Evolutionary conservation across 2,113 vertebrate species (phyloP).

Genomic region (Pygathrix nemaeus): DNA sequence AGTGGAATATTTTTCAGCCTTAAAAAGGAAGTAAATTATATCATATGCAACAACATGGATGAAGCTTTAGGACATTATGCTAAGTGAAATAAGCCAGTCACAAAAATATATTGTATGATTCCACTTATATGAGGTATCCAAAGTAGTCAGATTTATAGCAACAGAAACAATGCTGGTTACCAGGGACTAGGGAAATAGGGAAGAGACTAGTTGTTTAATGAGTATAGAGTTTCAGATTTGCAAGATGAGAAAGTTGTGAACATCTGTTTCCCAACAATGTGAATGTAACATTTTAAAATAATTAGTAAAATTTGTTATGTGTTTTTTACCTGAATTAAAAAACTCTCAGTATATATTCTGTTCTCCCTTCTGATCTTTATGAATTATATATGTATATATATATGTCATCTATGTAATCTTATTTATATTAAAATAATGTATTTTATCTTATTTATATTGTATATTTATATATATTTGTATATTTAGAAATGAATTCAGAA

Average conservation of each 20-base stretch:
- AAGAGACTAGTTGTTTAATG: not conserved
- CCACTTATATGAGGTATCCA: too few species aligned
- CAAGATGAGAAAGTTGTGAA: not conserved
- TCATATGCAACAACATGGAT: not conserved
- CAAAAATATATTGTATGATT: not conserved
- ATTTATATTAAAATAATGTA: not conserved
- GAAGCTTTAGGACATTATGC: not conserved
- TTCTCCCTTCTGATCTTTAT: not conserved
- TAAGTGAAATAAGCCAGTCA: not conserved
- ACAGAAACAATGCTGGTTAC: not conserved
- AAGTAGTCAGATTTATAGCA: not conserved
- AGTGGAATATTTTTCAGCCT: not conserved
- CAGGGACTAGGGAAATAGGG: not conserved
- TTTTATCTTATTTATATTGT: not conserved
- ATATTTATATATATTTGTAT: not conserved
- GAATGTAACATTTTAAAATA: too few species aligned
- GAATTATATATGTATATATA: not conserved
- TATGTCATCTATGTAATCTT: not conserved
- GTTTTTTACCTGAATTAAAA: not conserved
- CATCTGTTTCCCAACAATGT: not conserved
- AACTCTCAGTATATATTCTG: not conserved
- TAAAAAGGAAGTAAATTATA: not conserved
- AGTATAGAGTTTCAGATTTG: not conserved
- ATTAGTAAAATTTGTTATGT: not conserved
- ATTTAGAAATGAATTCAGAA: not conserved